phyloP scores from a whole-genome alignment of 30 jellyfish, hydroid and myxozoan genomes.

The Aurelia aurita complex sp. Pacific region DNA sequence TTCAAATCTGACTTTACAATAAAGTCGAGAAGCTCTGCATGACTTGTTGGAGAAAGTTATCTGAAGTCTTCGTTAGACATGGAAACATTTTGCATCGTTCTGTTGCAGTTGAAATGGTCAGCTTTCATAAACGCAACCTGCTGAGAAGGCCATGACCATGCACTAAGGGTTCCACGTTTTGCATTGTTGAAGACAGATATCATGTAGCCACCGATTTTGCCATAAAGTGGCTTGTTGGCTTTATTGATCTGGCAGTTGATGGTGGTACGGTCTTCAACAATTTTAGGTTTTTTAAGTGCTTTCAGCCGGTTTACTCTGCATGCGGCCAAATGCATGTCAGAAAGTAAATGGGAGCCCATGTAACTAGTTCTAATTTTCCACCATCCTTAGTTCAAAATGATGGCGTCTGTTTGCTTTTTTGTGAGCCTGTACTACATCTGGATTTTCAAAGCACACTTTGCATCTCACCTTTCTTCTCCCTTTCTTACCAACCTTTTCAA shows the following conservation, averaged over 20 bases:
- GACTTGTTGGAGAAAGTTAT: conserved; percentile 17
- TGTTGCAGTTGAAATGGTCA: conserved; percentile 12
- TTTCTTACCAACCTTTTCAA: conserved; percentile 16
- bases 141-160: conserved; percentile 47
- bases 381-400: conserved; percentile 7
- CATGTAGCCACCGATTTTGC: conserved; percentile 30
- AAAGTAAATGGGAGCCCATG: conserved; percentile 19
- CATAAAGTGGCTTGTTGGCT: conserved; percentile 3
- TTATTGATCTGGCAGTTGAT: conserved; percentile 15
- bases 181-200: conserved; percentile 29
- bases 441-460: conserved; percentile 26
- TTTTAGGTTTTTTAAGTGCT: conserved; percentile 1
- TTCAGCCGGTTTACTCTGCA: conserved; percentile 30
- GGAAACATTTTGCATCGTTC: conserved; percentile 4
- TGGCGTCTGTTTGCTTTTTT: conserved; percentile 30
- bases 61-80: conserved; percentile 6
- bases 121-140: conserved; percentile 28
- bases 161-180: conserved; percentile 46
- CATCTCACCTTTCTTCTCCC: conserved; percentile 29
- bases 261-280: conserved; percentile 28
- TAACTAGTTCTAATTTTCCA: conserved; percentile 17
- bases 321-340: conserved; percentile 14
- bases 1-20: conserved; percentile 4
- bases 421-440: neutral
- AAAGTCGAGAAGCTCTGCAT: conserved; percentile 37